These are phyloP conservation scores for Paedocypris micromegethes DNA, from an alignment of 2,797 vertebrate species.

Conservation along the genomic window DNA sequence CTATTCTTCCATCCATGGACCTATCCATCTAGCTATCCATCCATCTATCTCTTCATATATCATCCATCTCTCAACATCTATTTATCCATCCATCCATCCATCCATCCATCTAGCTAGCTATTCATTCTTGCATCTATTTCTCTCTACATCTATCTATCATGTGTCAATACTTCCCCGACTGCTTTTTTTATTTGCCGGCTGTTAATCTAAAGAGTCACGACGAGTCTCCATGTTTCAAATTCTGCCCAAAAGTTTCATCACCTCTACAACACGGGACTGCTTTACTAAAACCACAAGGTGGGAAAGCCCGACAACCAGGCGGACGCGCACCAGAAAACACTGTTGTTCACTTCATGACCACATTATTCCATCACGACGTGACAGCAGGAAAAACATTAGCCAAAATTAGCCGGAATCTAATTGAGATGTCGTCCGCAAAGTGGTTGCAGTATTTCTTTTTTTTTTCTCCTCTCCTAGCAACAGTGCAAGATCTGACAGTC, in stretches of 20 bases:
- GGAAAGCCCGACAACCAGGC: not conserved
- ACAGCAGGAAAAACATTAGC: slow-evolving; percentile 18
- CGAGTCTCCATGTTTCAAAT: slow-evolving; percentile 3
- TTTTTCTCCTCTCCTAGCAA: slow-evolving; percentile 27
- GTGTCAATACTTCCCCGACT: too few relatives aligned
- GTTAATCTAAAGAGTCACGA: slow-evolving; percentile 1
- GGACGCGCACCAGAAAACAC: not conserved
- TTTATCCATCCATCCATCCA: too few relatives aligned
- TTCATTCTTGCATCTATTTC: too few relatives aligned
- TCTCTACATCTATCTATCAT: too few relatives aligned
- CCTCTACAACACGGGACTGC: slow-evolving; percentile 11
- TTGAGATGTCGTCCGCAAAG: slow-evolving; percentile 23
- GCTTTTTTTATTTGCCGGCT: not conserved
- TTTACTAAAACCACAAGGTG: not conserved
- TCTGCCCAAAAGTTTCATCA: slow-evolving; percentile 13
- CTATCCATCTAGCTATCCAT: too few relatives aligned
- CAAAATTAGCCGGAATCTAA: slow-evolving; percentile 15
- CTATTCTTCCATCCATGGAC: too few relatives aligned
- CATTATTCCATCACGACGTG: slow-evolving; percentile 17
- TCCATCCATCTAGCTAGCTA: too few relatives aligned
- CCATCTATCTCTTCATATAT: too few relatives aligned
- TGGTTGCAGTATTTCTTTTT: slow-evolving; percentile 15
- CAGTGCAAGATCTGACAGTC: slow-evolving; percentile 18
- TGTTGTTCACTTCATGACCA: slow-evolving; percentile 10
- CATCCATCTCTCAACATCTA: too few relatives aligned